phyloP scores from a whole-genome alignment of 2,797 vertebrate species.

The Alcedo atthis region DNA sequence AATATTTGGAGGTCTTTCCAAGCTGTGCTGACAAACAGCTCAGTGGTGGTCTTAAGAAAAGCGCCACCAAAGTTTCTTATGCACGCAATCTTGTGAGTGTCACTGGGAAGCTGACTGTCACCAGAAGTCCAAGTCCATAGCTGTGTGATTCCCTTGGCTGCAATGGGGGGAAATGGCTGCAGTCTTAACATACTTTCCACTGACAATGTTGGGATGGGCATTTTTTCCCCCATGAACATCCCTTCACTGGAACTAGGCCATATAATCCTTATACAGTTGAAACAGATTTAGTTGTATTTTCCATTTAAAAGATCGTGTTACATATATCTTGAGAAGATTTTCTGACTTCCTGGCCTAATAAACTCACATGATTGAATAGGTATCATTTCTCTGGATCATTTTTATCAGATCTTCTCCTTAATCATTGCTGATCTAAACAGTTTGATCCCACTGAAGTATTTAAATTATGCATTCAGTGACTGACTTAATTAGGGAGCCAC shows the following conservation, averaged over 20 bases:
- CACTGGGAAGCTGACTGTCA: neutral
- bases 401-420: conserved; percentile 3
- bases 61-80: neutral
- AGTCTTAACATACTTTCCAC: neutral
- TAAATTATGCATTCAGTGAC: neutral
- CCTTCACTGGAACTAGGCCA: neutral
- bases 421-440: neutral
- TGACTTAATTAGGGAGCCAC: neutral
- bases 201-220: neutral
- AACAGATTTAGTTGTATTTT: neutral
- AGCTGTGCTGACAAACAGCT: neutral
- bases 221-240: neutral
- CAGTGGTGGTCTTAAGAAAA: neutral
- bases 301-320: neutral
- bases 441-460: neutral
- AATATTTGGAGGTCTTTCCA: rapidly evolving
- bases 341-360: neutral
- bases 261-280: rapidly evolving
- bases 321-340: neutral
- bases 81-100: neutral
- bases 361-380: neutral
- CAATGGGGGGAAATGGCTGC: neutral
- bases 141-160: neutral
- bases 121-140: neutral
- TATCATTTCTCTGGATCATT: neutral